Conservation (phyloP, 2,797 vertebrate species). For the Pteropus rufus region DNA sequence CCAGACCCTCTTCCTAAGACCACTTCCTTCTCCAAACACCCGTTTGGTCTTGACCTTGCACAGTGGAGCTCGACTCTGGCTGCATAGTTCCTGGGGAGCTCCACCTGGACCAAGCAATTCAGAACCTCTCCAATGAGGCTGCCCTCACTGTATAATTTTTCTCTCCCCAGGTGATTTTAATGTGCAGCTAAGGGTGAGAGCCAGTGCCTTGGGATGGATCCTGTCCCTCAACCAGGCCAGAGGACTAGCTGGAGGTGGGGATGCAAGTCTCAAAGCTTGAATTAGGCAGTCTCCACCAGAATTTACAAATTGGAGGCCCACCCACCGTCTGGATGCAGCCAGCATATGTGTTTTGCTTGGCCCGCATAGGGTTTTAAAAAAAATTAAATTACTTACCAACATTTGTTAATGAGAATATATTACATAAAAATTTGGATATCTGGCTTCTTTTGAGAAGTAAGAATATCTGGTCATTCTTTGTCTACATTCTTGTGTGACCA, state of each 20-base stretch:
- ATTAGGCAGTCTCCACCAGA: conserved; percentile 51
- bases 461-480: not conserved
- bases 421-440: conserved; percentile 55
- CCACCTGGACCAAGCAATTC: not conserved
- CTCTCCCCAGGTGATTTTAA: not conserved
- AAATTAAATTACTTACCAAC: conserved; percentile 60
- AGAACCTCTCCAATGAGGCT: not conserved
- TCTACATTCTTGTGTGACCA: conserved; percentile 32
- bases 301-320: conserved; percentile 63
- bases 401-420: conserved; percentile 65
- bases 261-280: conserved; percentile 23
- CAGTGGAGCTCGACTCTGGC: not conserved
- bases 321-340: conserved; percentile 53
- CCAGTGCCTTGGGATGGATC: not conserved
- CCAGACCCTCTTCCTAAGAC: not conserved
- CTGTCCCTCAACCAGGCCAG: not conserved
- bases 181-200: not conserved
- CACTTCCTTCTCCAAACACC: not conserved
- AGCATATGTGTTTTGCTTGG: conserved; percentile 71
- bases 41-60: not conserved
- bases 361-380: conserved; percentile 17
- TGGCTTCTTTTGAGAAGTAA: conserved; percentile 55
- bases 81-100: not conserved
- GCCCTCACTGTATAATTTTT: not conserved
- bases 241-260: not conserved